A percentile compares a stretch with the other conserved stretches of the same genome.
phyloP scores from a whole-genome alignment of 2,797 vertebrate genomes.

The Micromesistius poutassou region DNA sequence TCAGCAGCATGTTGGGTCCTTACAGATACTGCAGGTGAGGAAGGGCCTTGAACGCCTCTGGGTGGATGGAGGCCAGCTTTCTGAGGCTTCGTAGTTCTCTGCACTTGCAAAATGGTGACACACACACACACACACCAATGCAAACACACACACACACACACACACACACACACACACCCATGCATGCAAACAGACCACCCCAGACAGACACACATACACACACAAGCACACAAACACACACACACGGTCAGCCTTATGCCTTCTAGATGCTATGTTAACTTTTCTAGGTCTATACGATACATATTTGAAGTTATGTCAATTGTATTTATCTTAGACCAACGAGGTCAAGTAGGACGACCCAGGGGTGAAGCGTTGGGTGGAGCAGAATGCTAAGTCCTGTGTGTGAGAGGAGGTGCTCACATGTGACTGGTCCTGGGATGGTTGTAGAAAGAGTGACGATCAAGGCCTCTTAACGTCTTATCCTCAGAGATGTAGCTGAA shows the following conservation, averaged over 20 bases:
- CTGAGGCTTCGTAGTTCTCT: constrained; percentile 83
- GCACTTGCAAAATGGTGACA: neutral
- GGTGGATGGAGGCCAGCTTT: constrained; percentile 76
- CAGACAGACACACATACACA: neutral
- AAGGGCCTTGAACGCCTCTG: constrained; percentile 80
- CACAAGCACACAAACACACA: neutral
- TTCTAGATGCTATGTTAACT: neutral
- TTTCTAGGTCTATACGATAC: neutral
- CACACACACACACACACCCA: neutral
- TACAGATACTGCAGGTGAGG: constrained; percentile 84
- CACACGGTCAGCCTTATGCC: too few species aligned
- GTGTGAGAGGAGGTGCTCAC: constrained; percentile 69
- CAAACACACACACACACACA: neutral
- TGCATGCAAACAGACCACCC: neutral
- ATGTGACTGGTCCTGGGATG: constrained; percentile 79
- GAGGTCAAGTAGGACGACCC: neutral
- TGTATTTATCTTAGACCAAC: neutral
- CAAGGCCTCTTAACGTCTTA: constrained; percentile 71
- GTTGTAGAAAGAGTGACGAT: constrained; percentile 79
- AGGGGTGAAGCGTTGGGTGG: too few species aligned
- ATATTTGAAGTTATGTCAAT: neutral
- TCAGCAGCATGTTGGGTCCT: constrained; percentile 54
- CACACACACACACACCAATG: neutral
- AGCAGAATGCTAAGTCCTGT: neutral
- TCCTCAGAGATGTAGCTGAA: constrained; percentile 83